These are phyloP conservation scores for Hozukius guyotensis DNA, from an alignment of 2,797 vertebrate species.

Conservation along the genomic window DNA sequence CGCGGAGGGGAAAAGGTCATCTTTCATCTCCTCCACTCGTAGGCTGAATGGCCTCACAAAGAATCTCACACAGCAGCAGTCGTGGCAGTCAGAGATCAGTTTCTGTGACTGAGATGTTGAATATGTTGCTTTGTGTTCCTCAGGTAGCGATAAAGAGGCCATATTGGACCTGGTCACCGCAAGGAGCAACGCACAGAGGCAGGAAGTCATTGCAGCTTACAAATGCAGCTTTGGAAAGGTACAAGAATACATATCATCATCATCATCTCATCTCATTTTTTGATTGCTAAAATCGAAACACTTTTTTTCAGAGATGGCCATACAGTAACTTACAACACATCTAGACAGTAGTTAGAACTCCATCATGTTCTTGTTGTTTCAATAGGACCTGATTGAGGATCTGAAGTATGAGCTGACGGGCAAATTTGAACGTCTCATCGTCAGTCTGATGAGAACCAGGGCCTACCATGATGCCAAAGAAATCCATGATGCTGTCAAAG, in stretches of 20 bases:
- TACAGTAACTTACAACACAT: neutral
- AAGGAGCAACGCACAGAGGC: constrained; percentile 92
- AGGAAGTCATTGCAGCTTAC: constrained; percentile 89
- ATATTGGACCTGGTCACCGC: constrained; percentile 93
- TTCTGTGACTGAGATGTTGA: neutral
- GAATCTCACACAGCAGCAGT: neutral
- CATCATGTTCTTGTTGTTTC: neutral
- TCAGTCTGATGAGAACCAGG: constrained; percentile 92
- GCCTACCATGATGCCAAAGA: constrained; percentile 95
- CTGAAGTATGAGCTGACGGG: constrained; percentile 97
- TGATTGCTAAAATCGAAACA: neutral
- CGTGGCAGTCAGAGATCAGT: neutral
- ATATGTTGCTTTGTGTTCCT: constrained; percentile 19
- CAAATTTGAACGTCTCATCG: constrained; percentile 95
- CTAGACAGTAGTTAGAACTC: neutral
- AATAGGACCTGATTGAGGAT: constrained; percentile 93
- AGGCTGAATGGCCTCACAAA: neutral
- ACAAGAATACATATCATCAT: constrained; percentile 16
- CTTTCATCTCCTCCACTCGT: neutral
- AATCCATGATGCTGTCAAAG: constrained; percentile 92
- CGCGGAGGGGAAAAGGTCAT: neutral
- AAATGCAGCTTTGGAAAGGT: constrained; percentile 95
- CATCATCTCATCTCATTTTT: neutral
- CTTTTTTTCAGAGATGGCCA: neutral
- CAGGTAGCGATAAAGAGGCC: constrained; percentile 96